phyloP scores from a whole-genome alignment of 2,888 invertebrate genomes.

The Epiblema foenella region DNA sequence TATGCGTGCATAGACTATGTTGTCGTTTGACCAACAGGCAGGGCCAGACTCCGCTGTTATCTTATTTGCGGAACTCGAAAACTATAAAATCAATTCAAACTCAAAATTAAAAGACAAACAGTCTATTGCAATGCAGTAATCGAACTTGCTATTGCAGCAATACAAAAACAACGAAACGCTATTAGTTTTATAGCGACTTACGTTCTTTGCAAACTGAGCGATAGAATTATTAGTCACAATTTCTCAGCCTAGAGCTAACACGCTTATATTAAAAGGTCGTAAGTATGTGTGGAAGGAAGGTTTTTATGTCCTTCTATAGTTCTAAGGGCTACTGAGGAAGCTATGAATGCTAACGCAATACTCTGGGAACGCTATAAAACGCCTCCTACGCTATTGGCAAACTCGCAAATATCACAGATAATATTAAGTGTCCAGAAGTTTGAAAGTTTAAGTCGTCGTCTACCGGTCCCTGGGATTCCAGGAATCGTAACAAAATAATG shows the following conservation, averaged over 20 bases:
- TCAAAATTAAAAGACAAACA: not conserved
- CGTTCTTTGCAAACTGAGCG: not conserved
- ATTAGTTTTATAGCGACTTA: not conserved
- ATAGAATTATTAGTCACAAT: slow-evolving; percentile 20
- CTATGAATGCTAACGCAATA: slow-evolving; percentile 45
- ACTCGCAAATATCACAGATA: slow-evolving; percentile 55
- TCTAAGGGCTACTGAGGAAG: slow-evolving; percentile 29
- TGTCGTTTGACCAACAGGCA: too few relatives aligned
- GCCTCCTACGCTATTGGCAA: slow-evolving; percentile 50
- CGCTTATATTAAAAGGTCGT: not conserved
- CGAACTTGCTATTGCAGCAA: not conserved
- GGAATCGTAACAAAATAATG: too few relatives aligned
- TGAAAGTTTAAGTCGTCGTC: not conserved
- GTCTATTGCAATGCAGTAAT: not conserved
- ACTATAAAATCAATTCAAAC: not conserved
- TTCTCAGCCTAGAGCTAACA: not conserved
- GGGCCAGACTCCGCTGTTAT: too few relatives aligned
- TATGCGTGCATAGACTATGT: too few relatives aligned
- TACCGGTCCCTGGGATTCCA: too few relatives aligned
- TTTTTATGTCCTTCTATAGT: not conserved
- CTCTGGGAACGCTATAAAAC: slow-evolving; percentile 58
- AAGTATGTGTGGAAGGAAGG: not conserved
- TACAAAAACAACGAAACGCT: not conserved
- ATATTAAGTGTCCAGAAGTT: slow-evolving; percentile 54
- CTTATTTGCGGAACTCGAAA: not conserved